These are phyloP conservation scores for Pteronura brasiliensis DNA, from an alignment of 2,113 vertebrate species.

Conservation along the genomic window DNA sequence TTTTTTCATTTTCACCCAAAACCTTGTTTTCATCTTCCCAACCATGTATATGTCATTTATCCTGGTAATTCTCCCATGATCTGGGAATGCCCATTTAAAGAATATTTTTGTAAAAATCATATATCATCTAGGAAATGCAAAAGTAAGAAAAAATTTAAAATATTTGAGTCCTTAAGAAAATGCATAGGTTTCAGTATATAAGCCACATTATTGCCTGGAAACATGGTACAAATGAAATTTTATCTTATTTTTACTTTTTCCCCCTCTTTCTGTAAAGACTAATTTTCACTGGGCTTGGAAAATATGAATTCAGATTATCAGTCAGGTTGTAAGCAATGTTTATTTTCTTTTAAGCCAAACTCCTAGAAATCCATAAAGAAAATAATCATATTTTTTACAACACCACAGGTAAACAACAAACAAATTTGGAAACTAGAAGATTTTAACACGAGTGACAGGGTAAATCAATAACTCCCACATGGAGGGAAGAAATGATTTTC, in stretches of 20 bases:
- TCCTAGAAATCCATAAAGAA: conserved; percentile 52
- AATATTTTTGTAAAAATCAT: not conserved
- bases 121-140: not conserved
- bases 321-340: conserved; percentile 21
- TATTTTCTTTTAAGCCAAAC: conserved; percentile 51
- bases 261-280: not conserved
- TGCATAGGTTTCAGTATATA: not conserved
- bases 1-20: conserved; percentile 37
- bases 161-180: not conserved
- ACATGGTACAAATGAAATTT: not conserved
- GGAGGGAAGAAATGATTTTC: conserved; percentile 63
- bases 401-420: conserved; percentile 71
- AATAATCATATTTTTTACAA: conserved; percentile 44
- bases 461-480: conserved; percentile 64
- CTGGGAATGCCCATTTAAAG: not conserved
- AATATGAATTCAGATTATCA: conserved; percentile 56
- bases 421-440: conserved; percentile 66
- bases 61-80: not conserved
- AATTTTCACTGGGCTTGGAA: conserved; percentile 30
- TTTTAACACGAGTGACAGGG: conserved; percentile 63
- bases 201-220: not conserved
- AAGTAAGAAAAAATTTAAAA: not conserved
- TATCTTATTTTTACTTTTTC: conserved; percentile 25
- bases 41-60: not conserved
- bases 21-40: not conserved